Evolutionary conservation across 2,888 invertebrate genomes (phyloP).

Genomic region (Drosophila putrida): DNA sequence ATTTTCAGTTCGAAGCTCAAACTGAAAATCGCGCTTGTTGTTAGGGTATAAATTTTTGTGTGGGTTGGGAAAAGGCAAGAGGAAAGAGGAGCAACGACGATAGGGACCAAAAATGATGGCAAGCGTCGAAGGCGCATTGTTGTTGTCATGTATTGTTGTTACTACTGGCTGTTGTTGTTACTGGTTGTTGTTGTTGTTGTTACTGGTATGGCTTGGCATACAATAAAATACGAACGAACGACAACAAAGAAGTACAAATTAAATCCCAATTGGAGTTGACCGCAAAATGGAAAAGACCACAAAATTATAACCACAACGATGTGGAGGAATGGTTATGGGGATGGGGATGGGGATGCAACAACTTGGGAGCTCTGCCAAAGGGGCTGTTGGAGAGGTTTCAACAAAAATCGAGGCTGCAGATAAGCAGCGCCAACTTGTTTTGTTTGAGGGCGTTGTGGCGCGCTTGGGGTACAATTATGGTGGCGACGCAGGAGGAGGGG

Average conservation of each 20-base stretch:
- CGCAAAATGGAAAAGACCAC: slow-evolving; percentile 80
- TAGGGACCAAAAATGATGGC: slow-evolving; percentile 54
- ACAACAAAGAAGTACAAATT: slow-evolving; percentile 82
- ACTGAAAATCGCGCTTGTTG: slow-evolving; percentile 72
- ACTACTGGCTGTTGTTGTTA: slow-evolving; percentile 46
- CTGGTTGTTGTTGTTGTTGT: slow-evolving; percentile 49
- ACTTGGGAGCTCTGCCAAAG: slow-evolving; percentile 65
- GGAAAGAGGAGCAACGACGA: neutral
- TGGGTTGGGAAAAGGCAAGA: neutral
- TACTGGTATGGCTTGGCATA: slow-evolving; percentile 60
- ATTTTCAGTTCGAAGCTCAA: slow-evolving; percentile 75
- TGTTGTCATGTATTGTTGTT: slow-evolving; percentile 56
- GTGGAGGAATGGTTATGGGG: slow-evolving; percentile 33
- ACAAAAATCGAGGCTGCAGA: slow-evolving; percentile 68
- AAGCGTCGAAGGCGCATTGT: slow-evolving; percentile 73
- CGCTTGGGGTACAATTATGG: slow-evolving; percentile 60
- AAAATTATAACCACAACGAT: slow-evolving; percentile 82
- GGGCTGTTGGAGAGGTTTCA: slow-evolving; percentile 7
- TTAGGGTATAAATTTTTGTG: slow-evolving; percentile 21
- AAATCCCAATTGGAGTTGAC: slow-evolving; percentile 82
- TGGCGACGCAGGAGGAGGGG: slow-evolving; percentile 1
- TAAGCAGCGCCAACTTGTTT: slow-evolving; percentile 77
- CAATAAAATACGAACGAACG: slow-evolving; percentile 80
- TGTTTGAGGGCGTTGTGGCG: slow-evolving; percentile 77
- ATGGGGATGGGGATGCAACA: slow-evolving; percentile 33